Percentiles rank a stretch among this genome's conserved stretches.
Evolutionary conservation across 2,797 vertebrate genomes (phyloP).

Genomic region (Gymnothorax javanicus): DNA sequence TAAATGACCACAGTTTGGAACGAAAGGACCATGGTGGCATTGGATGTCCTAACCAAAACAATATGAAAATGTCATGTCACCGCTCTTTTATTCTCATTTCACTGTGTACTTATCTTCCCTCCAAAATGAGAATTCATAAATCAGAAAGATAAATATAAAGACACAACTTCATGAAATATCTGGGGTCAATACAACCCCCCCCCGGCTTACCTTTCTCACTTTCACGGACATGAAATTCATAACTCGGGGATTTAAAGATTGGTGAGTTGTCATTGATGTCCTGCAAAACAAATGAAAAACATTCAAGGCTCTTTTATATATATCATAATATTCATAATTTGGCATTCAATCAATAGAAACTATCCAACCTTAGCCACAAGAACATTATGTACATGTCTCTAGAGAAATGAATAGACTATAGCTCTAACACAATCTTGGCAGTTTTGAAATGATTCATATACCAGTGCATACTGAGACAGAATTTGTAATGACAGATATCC

Average conservation of each 20-base stretch:
- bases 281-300: constrained; percentile 62
- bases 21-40: no score
- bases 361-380: background rate
- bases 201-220: constrained; percentile 72
- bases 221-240: constrained; percentile 81
- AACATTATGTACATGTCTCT: background rate
- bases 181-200: background rate
- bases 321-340: background rate
- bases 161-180: background rate
- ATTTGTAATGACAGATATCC: no score
- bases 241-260: constrained; percentile 65
- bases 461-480: background rate
- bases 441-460: background rate
- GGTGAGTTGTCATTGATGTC: constrained; percentile 91
- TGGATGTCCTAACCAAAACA: no score
- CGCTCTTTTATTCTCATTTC: no score
- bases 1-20: no score
- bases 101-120: background rate
- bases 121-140: background rate
- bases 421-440: background rate
- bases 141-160: background rate
- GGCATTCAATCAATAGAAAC: background rate
- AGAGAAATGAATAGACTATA: background rate
- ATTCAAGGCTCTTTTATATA: background rate
- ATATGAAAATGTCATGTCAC: no score